Base-by-base conservation (phyloP, 1,140 invertebrate genomes). In the Drosophila parabipectinata region DNA sequence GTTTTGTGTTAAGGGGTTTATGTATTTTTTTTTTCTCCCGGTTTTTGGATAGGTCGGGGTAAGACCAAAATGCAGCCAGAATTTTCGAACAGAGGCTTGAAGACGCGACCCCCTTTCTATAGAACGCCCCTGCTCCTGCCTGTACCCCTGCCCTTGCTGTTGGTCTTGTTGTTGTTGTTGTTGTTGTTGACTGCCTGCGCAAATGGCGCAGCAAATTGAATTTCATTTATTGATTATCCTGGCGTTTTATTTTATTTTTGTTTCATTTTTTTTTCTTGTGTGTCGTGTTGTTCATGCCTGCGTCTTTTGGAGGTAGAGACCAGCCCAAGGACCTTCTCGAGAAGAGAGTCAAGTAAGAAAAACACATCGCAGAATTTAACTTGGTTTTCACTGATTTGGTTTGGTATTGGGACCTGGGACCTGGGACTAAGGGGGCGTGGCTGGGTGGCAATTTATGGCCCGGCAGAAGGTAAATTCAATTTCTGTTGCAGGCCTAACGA, bases 161-260 rank as follows among this genome's bases (percentile, higher is more conserved):
- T 18, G 15, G 15, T 15, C 15, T 15, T 15, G 1, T 18, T 14
- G n/a, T 30, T 57, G 45, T 57, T 32, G 45, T 57, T 32, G 18
- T 32, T 69, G 67, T 72, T 72, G 68, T 72, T 72, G 68, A 75
- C 72, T 83, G 83, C 88, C 79, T 88, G 83, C 76, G 84, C 84
- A 88, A 88, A 88, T 88, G 83, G 83, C 83, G 83, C 83, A 88
- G 83, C 83, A 88, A 88, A 88, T 88, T 88, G 83, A 88, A 88
- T 88, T 88, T 88, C 79, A 87, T 83, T 88, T 88, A 88, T 88
- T 88, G 83, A 88, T 88, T 88, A 88, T 88, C 83, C 79, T 88
- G 76, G 76, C 79, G 80, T 88, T 88, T 82, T 88, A 85, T 81
- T 84, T 84, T 71, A 56, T 59, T 84, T 79, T 66, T 56, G 52